phyloP scores from a whole-genome alignment of 2,113 vertebrate genomes.

The Anarhynchus alexandrinus region DNA sequence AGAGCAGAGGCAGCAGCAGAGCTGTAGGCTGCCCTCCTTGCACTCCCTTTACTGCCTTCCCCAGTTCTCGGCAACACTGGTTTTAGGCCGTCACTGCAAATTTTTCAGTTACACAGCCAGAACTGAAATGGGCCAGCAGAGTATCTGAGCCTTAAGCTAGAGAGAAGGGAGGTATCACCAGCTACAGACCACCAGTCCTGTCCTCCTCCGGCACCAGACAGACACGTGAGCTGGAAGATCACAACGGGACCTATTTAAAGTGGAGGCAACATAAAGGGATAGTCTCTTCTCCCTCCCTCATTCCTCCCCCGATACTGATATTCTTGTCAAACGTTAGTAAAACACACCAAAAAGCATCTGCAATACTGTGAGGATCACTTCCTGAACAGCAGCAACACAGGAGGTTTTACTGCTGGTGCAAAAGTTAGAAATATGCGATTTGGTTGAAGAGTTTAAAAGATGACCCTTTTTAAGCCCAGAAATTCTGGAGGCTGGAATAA shows the following conservation, averaged over 20 bases:
- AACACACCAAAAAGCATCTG: not conserved
- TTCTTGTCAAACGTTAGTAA: not conserved
- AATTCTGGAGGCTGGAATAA: not conserved
- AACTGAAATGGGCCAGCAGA: not conserved
- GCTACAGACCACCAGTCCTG: not conserved
- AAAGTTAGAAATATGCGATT: not conserved
- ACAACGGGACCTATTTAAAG: not conserved
- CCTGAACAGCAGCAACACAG: too few relatives aligned
- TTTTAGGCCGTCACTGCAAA: not conserved
- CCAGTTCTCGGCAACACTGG: not conserved
- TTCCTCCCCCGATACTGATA: too few relatives aligned
- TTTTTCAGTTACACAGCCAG: not conserved
- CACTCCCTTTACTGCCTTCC: not conserved
- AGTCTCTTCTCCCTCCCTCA: not conserved
- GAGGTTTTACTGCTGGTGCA: not conserved
- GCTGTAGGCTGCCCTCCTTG: not conserved
- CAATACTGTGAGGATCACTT: not conserved
- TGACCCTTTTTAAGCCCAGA: not conserved
- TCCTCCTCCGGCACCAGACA: accelerated
- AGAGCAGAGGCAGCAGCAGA: not conserved
- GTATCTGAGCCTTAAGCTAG: not conserved
- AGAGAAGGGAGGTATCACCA: not conserved
- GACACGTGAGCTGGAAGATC: not conserved
- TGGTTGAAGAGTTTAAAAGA: not conserved
- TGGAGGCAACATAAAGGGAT: accelerated